These are phyloP conservation scores for Lophotis ruficrista DNA, from an alignment of 2,113 vertebrate genomes.

Conservation along the genomic window DNA sequence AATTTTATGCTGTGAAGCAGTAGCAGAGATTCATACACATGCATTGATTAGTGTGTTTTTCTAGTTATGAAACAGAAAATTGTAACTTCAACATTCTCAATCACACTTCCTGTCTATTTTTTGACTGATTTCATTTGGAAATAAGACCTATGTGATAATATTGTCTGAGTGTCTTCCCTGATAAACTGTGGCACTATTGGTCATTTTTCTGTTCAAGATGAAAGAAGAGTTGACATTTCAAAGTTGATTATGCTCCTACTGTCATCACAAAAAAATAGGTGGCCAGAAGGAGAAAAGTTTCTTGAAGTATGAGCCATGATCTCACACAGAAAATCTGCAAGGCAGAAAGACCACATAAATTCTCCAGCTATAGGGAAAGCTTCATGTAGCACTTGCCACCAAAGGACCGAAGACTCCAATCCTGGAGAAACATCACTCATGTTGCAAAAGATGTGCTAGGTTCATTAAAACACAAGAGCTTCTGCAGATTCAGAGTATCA, in stretches of 20 bases:
- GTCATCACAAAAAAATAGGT: background rate
- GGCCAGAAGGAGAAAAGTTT: background rate
- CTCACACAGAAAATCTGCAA: background rate
- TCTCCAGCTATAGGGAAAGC: background rate
- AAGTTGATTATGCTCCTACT: background rate
- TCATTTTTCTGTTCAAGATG: background rate
- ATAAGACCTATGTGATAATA: background rate
- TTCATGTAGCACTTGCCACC: background rate
- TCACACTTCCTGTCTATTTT: background rate
- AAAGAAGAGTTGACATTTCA: background rate
- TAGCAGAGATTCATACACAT: background rate
- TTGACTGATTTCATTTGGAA: background rate
- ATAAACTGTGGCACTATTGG: background rate
- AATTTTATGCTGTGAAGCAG: background rate
- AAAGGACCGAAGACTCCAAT: background rate
- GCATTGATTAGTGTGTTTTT: background rate
- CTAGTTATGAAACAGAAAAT: background rate
- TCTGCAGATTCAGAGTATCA: background rate
- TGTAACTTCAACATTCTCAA: background rate
- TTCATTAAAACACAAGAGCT: background rate
- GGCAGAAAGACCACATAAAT: background rate
- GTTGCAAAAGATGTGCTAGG: background rate
- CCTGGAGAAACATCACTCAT: background rate
- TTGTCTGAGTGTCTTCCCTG: background rate
- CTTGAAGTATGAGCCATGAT: background rate